Base-by-base conservation (phyloP, 35 echinoderm and acorn worm species). In the Hemicentrotus pulcherrimus region DNA sequence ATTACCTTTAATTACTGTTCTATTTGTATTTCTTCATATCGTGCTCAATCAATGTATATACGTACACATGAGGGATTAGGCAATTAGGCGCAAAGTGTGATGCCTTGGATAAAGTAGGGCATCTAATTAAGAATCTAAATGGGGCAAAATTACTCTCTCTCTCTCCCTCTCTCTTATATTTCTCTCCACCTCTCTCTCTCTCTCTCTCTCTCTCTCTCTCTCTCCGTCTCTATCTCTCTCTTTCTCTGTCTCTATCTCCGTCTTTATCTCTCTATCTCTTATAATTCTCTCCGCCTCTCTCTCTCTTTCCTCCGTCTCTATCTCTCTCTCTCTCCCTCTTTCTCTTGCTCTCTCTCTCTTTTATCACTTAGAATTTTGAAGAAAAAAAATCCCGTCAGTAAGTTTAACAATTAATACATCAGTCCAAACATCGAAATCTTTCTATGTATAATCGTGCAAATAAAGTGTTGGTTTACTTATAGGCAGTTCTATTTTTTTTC, bases 331-430 rank as follows among this genome's bases (percentile, higher is more conserved):
- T 41, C 35, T 41, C 35, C 35, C 1, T 41, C 35, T 41, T n/a
- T n/a, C n/a, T n/a, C n/a, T n/a, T n/a, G n/a, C 35, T 41, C 0
- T 90, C 88, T 90, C 88, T 90, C 88, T 90, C 88, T 46, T n/a
- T n/a, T n/a, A n/a, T n/a, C n/a, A n/a, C n/a, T n/a, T n/a, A n/a
- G n/a, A n/a, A 85, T 85, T 30, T 19, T 85, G 30, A 16, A 85
- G 70, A 85, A 19, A 85, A 19, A 85, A n/a, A n/a, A n/a, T n/a
- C n/a, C n/a, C n/a, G n/a, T n/a, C n/a, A n/a, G n/a, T n/a, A n/a
- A n/a, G n/a, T n/a, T n/a, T n/a, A n/a, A n/a, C n/a, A n/a, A n/a
- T n/a, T n/a, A n/a, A n/a, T n/a, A n/a, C n/a, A n/a, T n/a, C 30
- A 85, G 15, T 85, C 30, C 70, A 85, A 19, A 30, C 15, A 30